These are phyloP conservation scores for Cranoglanis bouderius DNA, from an alignment of 2,113 vertebrate genomes.

Conservation along the genomic window DNA sequence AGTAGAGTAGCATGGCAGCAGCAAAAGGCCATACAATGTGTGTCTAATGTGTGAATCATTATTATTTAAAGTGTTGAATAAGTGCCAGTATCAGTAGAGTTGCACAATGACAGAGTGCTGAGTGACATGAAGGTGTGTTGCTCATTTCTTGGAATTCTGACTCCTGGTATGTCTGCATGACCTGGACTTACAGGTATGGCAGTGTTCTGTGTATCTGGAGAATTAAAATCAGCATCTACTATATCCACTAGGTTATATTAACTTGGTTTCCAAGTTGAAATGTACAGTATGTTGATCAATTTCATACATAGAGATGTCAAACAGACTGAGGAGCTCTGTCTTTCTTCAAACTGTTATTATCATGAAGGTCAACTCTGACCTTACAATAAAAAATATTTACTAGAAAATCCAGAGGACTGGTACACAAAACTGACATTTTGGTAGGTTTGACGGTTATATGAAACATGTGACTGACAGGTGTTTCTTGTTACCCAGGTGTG, in stretches of 20 bases:
- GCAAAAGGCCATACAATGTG: not conserved
- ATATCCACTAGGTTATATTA: too few relatives aligned
- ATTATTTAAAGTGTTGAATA: not conserved
- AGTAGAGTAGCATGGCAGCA: not conserved
- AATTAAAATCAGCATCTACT: not conserved
- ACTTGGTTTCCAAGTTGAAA: not conserved
- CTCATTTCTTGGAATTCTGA: not conserved
- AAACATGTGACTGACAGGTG: too few relatives aligned
- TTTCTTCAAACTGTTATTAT: too few relatives aligned
- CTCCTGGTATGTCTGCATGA: constrained; percentile 5
- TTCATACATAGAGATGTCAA: not conserved
- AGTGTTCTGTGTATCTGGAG: not conserved
- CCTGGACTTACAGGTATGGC: not conserved
- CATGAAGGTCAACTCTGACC: too few relatives aligned
- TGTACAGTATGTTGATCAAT: not conserved
- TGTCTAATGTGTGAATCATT: not conserved
- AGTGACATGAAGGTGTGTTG: constrained; percentile 32
- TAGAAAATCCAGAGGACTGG: too few relatives aligned
- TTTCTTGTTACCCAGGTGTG: too few relatives aligned
- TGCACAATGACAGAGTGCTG: not conserved
- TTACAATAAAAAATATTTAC: too few relatives aligned
- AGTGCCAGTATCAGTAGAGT: not conserved
- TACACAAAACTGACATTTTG: too few relatives aligned
- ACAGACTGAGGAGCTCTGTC: too few relatives aligned
- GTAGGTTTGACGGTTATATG: not conserved